Evolutionary conservation across 1,140 invertebrate species (phyloP), one percentile per base, ranked within the genome.

Genomic region (Pantala flavescens): DNA sequence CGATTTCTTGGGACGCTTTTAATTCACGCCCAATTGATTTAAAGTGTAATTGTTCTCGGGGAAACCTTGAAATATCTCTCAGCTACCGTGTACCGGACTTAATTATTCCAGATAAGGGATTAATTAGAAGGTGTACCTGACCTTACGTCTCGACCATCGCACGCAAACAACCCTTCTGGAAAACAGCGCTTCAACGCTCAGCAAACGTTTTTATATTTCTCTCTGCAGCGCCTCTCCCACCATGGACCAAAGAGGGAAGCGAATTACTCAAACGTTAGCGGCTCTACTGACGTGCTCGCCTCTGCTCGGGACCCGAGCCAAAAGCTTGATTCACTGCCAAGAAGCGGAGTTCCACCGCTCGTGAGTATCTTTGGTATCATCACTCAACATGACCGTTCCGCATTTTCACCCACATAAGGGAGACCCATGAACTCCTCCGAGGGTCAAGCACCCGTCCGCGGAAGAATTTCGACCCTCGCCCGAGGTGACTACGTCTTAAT

Each of bases 181-280:
- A 36, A 36, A 5, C 28, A 5, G 28, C 28, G n/a, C 28, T 36
- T 36, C 2, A 36, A 36, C 9, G 9, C 28, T 36, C 9, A 5
- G 49, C 49, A 16, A 3, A 3, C 16, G 49, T 63, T 63, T 63
- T 63, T 3, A 63, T 63, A 63, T 63, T 63, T 12, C 49, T 63
- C 49, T 1, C 3, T n/a, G n/a, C n/a, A n/a, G n/a, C n/a, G 12
- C 3, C 3, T 63, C 49, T 63, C 16, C 49, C 49, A 19, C n/a
- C 49, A 63, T 63, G n/a, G 49, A 63, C 49, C 49, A 3, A 7
- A 63, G 12, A 63, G 14, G 49, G 49, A 63, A 63, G 49, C 3
- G 49, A 7, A 63, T 63, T 63, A 63, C 49, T 63, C 49, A 63
- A n/a, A 63, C n/a, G 49, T 63, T 63, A 63, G 49, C n/a, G 49